These are phyloP conservation scores for Brachymystax lenok DNA, from an alignment of 2,797 vertebrate genomes.

Conservation along the genomic window DNA sequence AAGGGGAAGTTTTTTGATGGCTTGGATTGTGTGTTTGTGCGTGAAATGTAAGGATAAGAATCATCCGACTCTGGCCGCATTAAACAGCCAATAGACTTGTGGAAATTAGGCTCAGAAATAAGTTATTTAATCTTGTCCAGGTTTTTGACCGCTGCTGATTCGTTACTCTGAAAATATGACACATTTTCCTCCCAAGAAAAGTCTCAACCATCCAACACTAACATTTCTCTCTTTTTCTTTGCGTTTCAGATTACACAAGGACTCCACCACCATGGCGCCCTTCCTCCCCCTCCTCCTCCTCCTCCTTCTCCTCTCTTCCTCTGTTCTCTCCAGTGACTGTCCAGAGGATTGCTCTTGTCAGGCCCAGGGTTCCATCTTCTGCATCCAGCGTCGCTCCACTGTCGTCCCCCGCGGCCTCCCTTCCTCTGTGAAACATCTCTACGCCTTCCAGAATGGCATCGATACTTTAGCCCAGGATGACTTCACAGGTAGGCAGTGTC, in stretches of 20 bases:
- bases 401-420: constrained; percentile 81
- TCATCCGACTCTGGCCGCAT: not conserved
- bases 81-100: not conserved
- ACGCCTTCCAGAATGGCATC: constrained; percentile 89
- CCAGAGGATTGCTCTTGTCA: constrained; percentile 82
- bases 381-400: constrained; percentile 70
- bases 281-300: constrained; percentile 51
- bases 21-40: not conserved
- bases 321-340: constrained; percentile 72
- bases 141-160: not conserved
- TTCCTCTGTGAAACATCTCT: constrained; percentile 75
- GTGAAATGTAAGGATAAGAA: not conserved
- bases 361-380: constrained; percentile 77
- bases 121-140: not conserved
- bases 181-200: not conserved
- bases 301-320: constrained; percentile 58
- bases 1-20: not conserved
- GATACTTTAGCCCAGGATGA: constrained; percentile 75
- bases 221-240: constrained; percentile 20
- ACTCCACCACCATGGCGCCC: constrained; percentile 55
- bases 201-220: not conserved
- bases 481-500: constrained; percentile 59
- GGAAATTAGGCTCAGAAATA: not conserved
- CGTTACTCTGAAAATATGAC: not conserved
- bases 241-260: constrained; percentile 46